Percentiles rank a stretch among this genome's conserved stretches.
Conservation (phyloP, 1,140 invertebrate genomes). For the Platyura marginata region DNA sequence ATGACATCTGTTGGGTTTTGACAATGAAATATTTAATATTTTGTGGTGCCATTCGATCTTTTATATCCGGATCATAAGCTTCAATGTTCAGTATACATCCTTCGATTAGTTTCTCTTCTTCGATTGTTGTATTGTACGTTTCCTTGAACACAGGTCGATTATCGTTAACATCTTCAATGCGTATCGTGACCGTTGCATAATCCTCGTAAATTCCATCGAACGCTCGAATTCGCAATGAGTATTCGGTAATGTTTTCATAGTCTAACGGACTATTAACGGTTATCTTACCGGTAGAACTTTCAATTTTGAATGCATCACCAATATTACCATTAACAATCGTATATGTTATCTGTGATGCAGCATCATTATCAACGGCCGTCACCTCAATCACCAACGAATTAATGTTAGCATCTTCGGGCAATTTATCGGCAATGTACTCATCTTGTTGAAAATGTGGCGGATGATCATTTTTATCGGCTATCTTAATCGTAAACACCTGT, state of each 20-base stretch:
- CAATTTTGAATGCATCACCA: constrained; percentile 57
- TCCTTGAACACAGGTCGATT: constrained; percentile 56
- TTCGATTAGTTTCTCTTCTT: constrained; percentile 42
- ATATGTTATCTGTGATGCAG: constrained; percentile 61
- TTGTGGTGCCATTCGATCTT: constrained; percentile 48
- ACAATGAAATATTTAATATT: constrained; percentile 59
- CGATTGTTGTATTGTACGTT: constrained; percentile 43
- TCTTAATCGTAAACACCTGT: constrained; percentile 65
- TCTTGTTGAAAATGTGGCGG: constrained; percentile 54
- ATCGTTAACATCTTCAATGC: constrained; percentile 68
- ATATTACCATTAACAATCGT: constrained; percentile 61
- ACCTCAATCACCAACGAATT: constrained; percentile 66
- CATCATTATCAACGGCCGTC: constrained; percentile 59
- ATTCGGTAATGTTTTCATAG: constrained; percentile 66
- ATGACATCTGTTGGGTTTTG: constrained; percentile 44
- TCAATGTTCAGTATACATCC: constrained; percentile 44
- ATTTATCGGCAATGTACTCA: constrained; percentile 53
- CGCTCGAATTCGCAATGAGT: constrained; percentile 53
- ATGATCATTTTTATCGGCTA: constrained; percentile 85
- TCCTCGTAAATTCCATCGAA: constrained; percentile 62
- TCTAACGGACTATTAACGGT: constrained; percentile 57
- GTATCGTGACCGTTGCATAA: constrained; percentile 52
- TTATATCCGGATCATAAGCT: constrained; percentile 74
- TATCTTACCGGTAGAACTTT: constrained; percentile 60
- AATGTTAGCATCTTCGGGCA: constrained; percentile 65